Conservation (phyloP, 35 echinoderm and acorn worm genomes). For the Anneissia japonica region DNA sequence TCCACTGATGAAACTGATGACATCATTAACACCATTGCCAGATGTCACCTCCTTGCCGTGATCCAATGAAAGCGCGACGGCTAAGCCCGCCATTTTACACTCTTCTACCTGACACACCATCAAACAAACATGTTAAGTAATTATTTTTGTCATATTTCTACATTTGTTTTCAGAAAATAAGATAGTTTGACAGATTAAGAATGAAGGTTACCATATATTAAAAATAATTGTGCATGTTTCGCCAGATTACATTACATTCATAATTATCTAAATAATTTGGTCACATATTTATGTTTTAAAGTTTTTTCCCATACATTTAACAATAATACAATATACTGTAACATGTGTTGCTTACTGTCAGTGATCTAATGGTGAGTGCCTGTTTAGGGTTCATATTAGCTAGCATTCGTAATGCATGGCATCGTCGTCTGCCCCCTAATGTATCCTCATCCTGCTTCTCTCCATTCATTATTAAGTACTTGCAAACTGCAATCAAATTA, state of each 20-base stretch:
- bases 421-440: conserved; percentile 61
- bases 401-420: conserved; percentile 67
- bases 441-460: conserved; percentile 90
- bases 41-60: conserved; percentile 39
- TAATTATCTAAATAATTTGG: too few relatives aligned
- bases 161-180: too few relatives aligned
- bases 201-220: too few relatives aligned
- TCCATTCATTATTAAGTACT: conserved; percentile 65
- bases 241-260: too few relatives aligned
- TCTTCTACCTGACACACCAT: conserved; percentile 80
- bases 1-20: conserved; percentile 85
- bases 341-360: conserved; percentile 64
- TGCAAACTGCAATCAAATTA: conserved; percentile 69
- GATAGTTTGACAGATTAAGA: too few relatives aligned
- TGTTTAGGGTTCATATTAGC: conserved; percentile 72
- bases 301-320: too few relatives aligned
- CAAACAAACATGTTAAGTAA: too few relatives aligned
- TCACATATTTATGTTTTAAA: too few relatives aligned
- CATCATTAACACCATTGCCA: conserved; percentile 52
- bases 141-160: too few relatives aligned
- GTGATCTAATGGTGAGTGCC: conserved; percentile 69
- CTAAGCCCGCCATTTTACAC: conserved; percentile 75
- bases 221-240: too few relatives aligned
- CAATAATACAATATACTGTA: too few relatives aligned
- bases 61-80: conserved; percentile 80